Evolutionary conservation across 2,888 invertebrate species (phyloP).

Genomic region (Metellina segmentata): DNA sequence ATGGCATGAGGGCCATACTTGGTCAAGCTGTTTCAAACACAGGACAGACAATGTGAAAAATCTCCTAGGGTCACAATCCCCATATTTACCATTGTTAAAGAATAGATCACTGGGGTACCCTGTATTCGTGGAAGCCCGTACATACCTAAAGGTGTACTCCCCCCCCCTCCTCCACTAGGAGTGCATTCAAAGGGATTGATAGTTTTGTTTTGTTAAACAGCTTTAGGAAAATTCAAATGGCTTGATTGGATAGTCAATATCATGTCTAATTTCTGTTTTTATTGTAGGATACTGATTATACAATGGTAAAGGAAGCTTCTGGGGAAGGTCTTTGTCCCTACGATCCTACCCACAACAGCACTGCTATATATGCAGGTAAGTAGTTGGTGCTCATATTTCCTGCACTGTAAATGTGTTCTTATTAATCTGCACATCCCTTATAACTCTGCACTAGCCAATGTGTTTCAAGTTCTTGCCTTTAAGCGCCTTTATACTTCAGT

Average conservation of each 20-base stretch:
- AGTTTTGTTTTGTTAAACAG: not conserved
- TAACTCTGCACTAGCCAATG: not conserved
- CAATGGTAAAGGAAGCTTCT: constrained; percentile 73
- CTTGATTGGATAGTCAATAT: not conserved
- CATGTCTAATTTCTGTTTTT: not conserved
- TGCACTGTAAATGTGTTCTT: not conserved
- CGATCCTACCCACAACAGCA: constrained; percentile 97
- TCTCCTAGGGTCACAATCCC: no score
- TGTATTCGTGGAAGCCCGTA: no score
- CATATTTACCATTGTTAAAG: no score
- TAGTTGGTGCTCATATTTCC: not conserved
- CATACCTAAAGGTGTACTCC: no score
- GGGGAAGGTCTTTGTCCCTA: constrained; percentile 89
- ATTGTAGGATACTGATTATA: constrained; percentile 67
- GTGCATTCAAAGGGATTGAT: not conserved
- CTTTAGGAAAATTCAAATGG: not conserved
- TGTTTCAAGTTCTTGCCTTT: not conserved
- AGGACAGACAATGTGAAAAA: no score
- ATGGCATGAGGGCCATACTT: no score
- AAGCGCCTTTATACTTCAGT: not conserved
- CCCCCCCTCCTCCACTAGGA: no score
- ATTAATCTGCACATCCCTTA: not conserved
- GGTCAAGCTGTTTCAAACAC: no score
- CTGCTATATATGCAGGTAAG: constrained; percentile 93
- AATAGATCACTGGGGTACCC: no score